These are phyloP conservation scores for Pangasius macronema DNA, from an alignment of 2,797 vertebrate genomes.

Conservation along the genomic window DNA sequence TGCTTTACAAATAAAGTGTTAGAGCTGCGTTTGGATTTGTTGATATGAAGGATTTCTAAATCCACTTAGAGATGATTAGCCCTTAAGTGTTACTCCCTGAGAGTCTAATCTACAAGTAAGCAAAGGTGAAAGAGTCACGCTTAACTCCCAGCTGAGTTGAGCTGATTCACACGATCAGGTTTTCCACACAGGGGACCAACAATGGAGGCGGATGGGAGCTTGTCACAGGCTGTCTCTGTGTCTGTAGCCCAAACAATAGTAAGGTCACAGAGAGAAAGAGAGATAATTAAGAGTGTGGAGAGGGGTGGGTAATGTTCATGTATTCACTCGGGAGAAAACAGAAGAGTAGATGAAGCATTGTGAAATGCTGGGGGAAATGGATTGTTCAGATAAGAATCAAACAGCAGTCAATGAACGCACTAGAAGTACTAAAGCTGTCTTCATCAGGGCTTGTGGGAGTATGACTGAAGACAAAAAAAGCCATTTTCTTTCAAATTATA, in stretches of 20 bases:
- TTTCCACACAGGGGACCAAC: constrained; percentile 27
- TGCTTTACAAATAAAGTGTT: not conserved
- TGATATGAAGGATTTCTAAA: not conserved
- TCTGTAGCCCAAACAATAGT: constrained; percentile 36
- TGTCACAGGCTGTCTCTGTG: constrained; percentile 1
- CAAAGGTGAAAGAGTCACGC: not conserved
- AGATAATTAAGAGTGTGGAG: constrained; percentile 21
- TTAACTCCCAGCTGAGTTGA: constrained; percentile 12
- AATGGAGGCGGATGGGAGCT: constrained; percentile 14
- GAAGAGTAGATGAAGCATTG: constrained; percentile 9
- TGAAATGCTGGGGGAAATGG: not conserved
- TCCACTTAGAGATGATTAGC: not conserved
- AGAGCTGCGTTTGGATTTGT: not conserved
- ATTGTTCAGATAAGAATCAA: not conserved
- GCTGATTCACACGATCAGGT: constrained; percentile 15
- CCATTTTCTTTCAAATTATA: no score
- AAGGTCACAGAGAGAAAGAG: constrained; percentile 11
- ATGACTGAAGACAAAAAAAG: not conserved
- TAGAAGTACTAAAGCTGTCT: not conserved
- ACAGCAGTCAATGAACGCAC: not conserved
- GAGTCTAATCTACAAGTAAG: not conserved
- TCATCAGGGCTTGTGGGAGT: not conserved
- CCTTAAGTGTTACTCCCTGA: not conserved
- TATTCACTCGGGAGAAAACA: constrained; percentile 12
- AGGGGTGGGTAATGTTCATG: constrained; percentile 9